Evolutionary conservation across 2,888 invertebrate genomes (phyloP).

Genomic region (Galerucella pusilla): DNA sequence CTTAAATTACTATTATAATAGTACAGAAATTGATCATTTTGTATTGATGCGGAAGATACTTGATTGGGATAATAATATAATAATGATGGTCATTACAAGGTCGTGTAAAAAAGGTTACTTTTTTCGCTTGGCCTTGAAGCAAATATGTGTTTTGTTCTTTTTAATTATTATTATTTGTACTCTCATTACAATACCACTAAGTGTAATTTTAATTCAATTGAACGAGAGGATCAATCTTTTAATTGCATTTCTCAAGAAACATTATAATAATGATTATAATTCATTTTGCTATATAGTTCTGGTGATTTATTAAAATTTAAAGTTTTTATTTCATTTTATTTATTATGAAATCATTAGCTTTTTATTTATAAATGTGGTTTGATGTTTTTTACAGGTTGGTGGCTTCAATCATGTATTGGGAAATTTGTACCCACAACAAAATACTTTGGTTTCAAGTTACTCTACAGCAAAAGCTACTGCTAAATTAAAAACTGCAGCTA

Average conservation of each 20-base stretch:
- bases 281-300: too few species aligned
- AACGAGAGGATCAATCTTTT: too few species aligned
- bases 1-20: too few species aligned
- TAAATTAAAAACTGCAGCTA: conserved; percentile 82
- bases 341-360: not conserved
- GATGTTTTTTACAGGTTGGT: conserved; percentile 66
- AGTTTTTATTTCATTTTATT: too few species aligned
- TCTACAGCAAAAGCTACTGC: conserved; percentile 56
- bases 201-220: not conserved
- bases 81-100: not conserved
- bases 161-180: not conserved
- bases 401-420: conserved; percentile 88
- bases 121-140: not conserved
- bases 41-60: not conserved
- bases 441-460: conserved; percentile 57
- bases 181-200: not conserved
- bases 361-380: not conserved
- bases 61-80: not conserved
- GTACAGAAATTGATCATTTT: not conserved
- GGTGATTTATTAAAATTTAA: too few species aligned
- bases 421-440: conserved; percentile 74
- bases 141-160: not conserved
- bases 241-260: too few species aligned
- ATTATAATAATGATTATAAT: too few species aligned
- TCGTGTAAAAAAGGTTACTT: not conserved